A percentile compares a stretch with the other conserved stretches of the same genome.
These are phyloP conservation scores for Pristionchus entomophagus DNA, from an alignment of 2,888 invertebrate genomes.

Conservation along the genomic window DNA sequence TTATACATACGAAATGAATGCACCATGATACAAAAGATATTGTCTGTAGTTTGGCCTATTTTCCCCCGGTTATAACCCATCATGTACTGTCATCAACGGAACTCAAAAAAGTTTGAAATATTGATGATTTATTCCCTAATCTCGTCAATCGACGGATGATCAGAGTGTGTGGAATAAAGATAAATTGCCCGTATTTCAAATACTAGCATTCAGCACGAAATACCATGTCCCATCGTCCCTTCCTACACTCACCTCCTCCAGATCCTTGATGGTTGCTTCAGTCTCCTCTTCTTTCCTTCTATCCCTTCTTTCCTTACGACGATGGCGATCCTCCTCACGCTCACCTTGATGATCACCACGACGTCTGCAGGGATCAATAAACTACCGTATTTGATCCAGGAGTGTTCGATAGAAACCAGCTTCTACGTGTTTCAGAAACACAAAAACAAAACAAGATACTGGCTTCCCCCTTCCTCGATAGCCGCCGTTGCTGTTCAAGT, in stretches of 20 bases:
- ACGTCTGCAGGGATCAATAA: background rate
- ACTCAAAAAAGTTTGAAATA: too few species aligned
- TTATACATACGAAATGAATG: background rate
- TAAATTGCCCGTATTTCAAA: too few species aligned
- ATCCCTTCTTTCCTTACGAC: slow-evolving; percentile 35
- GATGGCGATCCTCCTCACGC: slow-evolving; percentile 22
- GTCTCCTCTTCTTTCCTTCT: slow-evolving; percentile 40
- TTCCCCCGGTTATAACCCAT: background rate
- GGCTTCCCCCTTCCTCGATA: background rate
- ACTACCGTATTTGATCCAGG: background rate
- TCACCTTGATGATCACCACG: slow-evolving; percentile 2
- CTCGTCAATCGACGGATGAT: too few species aligned
- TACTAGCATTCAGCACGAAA: too few species aligned
- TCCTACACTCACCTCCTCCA: slow-evolving; percentile 11
- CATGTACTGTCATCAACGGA: too few species aligned
- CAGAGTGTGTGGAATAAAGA: too few species aligned
- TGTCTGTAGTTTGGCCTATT: too few species aligned
- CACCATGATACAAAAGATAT: too few species aligned
- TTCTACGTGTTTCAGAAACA: background rate
- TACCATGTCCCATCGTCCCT: background rate
- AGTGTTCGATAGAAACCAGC: background rate
- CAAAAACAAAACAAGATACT: background rate
- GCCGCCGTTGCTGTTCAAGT: background rate
- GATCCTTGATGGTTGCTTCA: slow-evolving; percentile 42
- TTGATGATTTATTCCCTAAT: too few species aligned